phyloP scores from a whole-genome alignment of 2,113 vertebrate species.

The Lonchura striata region DNA sequence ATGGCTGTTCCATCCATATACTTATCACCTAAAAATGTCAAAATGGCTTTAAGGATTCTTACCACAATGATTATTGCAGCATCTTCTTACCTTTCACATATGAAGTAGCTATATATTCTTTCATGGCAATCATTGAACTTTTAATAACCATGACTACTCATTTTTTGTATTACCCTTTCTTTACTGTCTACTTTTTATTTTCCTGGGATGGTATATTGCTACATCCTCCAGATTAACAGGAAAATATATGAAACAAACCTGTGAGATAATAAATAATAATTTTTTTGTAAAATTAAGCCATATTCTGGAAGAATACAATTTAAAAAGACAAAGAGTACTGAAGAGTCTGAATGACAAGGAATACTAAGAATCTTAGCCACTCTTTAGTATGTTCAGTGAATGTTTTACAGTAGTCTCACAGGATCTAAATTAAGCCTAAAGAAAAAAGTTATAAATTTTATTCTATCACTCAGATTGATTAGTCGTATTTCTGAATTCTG shows the following conservation, averaged over 20 bases:
- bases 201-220: background rate
- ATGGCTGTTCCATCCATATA: background rate
- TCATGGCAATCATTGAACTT: background rate
- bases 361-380: background rate
- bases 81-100: background rate
- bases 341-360: background rate
- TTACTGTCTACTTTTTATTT: background rate
- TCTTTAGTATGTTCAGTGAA: background rate
- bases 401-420: background rate
- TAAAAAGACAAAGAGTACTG: background rate
- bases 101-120: background rate
- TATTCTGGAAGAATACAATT: background rate
- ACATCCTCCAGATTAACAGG: background rate
- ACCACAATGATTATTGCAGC: background rate
- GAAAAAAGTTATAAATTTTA: background rate
- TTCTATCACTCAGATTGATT: background rate
- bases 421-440: background rate
- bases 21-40: background rate
- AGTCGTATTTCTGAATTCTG: background rate
- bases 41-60: background rate
- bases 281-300: background rate
- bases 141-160: background rate
- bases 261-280: background rate
- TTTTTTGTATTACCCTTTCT: background rate
- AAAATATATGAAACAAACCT: background rate